Percentiles rank a stretch among this genome's conserved stretches.
Conservation (phyloP, 2,888 invertebrate species). For the Cryptosula pallasiana region DNA sequence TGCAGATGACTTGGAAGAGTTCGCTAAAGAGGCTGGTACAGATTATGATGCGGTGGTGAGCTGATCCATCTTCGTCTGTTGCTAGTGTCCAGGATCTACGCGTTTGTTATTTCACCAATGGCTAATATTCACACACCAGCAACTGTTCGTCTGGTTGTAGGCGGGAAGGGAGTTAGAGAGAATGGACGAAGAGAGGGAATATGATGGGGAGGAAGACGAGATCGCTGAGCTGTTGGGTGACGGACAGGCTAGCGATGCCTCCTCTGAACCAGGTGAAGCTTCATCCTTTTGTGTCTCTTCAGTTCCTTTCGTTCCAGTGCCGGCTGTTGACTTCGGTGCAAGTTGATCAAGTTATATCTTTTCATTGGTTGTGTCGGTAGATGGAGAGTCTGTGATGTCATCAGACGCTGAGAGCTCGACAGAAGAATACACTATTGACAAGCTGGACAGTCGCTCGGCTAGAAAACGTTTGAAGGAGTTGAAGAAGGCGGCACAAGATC, state of each 20-base stretch:
- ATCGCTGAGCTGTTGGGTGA: slow-evolving; percentile 35
- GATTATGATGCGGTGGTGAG: slow-evolving; percentile 25
- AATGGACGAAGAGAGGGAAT: slow-evolving; percentile 40
- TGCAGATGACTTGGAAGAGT: slow-evolving; percentile 25
- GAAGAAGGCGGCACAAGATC: not conserved
- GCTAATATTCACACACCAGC: too few relatives aligned
- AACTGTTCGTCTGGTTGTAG: too few relatives aligned
- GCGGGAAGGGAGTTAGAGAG: slow-evolving; percentile 27
- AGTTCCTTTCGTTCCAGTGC: too few relatives aligned
- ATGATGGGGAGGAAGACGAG: slow-evolving; percentile 56
- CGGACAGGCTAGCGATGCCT: slow-evolving; percentile 50
- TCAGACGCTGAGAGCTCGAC: slow-evolving; percentile 26
- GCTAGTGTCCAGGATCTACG: too few relatives aligned
- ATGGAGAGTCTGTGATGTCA: slow-evolving; percentile 44
- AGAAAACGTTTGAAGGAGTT: not conserved
- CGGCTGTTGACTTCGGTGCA: too few relatives aligned
- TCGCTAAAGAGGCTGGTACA: slow-evolving; percentile 27
- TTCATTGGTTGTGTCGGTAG: not conserved
- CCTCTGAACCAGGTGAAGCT: slow-evolving; percentile 26
- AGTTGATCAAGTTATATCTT: too few relatives aligned
- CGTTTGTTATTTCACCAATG: too few relatives aligned
- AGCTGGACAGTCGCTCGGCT: not conserved
- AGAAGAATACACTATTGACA: slow-evolving; percentile 24
- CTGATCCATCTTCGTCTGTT: too few relatives aligned
- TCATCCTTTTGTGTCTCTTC: too few relatives aligned